Conservation (phyloP, 2,113 vertebrate genomes). For the Melanerpes aurifrons region DNA sequence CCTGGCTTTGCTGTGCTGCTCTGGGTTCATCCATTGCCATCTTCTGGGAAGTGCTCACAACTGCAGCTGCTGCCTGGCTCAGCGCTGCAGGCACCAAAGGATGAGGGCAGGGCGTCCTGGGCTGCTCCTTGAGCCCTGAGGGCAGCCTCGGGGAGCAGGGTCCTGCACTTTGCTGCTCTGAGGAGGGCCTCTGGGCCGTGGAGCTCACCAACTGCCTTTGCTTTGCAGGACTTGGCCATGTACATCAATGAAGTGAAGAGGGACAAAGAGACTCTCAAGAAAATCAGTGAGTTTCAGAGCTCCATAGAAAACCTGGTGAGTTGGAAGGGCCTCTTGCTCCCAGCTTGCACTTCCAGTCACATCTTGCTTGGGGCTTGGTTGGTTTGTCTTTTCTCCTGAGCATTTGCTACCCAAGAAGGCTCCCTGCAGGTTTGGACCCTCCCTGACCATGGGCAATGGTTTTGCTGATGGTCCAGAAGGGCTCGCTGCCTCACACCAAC, state of each 20-base stretch:
- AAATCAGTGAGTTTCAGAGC: constrained; percentile 96
- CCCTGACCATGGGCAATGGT: neutral
- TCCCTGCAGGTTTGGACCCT: accelerated
- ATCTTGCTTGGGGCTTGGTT: neutral
- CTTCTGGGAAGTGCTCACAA: constrained; percentile 35
- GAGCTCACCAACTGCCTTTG: neutral
- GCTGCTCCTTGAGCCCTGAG: neutral
- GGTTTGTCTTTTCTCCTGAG: no score
- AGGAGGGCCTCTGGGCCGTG: neutral
- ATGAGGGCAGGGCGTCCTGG: accelerated
- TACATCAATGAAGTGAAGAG: constrained; percentile 98
- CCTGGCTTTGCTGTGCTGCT: neutral
- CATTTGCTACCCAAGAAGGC: neutral
- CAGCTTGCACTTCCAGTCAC: neutral
- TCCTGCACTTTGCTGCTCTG: neutral
- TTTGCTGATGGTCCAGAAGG: neutral
- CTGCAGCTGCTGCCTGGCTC: neutral
- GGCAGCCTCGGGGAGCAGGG: neutral
- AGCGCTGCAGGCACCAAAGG: neutral
- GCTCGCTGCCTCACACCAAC: neutral
- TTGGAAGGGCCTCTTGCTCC: neutral
- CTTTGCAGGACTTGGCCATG: constrained; percentile 92
- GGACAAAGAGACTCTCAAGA: constrained; percentile 98
- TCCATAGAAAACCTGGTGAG: constrained; percentile 97
- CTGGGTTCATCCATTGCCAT: constrained; percentile 8